phyloP scores from a whole-genome alignment of 1,140 invertebrate species.

The Drosophila albomicans region DNA sequence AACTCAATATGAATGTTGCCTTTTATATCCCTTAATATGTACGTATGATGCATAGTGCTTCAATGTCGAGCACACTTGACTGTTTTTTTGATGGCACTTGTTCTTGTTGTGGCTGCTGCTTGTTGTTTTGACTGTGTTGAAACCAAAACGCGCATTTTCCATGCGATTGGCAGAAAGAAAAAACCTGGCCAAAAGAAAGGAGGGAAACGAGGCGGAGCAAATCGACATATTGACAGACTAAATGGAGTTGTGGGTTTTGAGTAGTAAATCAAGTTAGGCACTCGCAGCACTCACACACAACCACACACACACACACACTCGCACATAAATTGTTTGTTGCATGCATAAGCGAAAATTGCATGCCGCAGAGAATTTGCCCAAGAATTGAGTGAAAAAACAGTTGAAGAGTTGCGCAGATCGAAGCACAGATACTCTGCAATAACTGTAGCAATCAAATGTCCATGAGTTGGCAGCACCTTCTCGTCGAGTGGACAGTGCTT shows the following conservation, averaged over 20 bases:
- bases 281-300: slow-evolving; percentile 47
- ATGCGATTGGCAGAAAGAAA: slow-evolving; percentile 54
- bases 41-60: neutral
- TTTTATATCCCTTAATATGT: too few relatives aligned
- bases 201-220: slow-evolving; percentile 69
- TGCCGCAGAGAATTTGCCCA: slow-evolving; percentile 64
- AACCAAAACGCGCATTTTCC: slow-evolving; percentile 79
- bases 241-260: slow-evolving; percentile 84
- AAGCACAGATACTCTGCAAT: slow-evolving; percentile 2
- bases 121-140: slow-evolving; percentile 57
- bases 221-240: slow-evolving; percentile 84
- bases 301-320: slow-evolving; percentile 26
- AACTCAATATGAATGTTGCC: too few relatives aligned
- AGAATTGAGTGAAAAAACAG: slow-evolving; percentile 20
- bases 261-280: slow-evolving; percentile 83
- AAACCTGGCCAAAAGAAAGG: slow-evolving; percentile 42
- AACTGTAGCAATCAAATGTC: neutral
- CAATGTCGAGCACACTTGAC: neutral
- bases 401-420: neutral
- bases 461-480: neutral
- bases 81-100: slow-evolving; percentile 25
- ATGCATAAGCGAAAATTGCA: slow-evolving; percentile 76
- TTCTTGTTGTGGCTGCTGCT: slow-evolving; percentile 27
- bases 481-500: neutral
- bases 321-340: slow-evolving; percentile 42